Conservation (phyloP, 2,888 invertebrate genomes). For the Lasioglossum calceatum region DNA sequence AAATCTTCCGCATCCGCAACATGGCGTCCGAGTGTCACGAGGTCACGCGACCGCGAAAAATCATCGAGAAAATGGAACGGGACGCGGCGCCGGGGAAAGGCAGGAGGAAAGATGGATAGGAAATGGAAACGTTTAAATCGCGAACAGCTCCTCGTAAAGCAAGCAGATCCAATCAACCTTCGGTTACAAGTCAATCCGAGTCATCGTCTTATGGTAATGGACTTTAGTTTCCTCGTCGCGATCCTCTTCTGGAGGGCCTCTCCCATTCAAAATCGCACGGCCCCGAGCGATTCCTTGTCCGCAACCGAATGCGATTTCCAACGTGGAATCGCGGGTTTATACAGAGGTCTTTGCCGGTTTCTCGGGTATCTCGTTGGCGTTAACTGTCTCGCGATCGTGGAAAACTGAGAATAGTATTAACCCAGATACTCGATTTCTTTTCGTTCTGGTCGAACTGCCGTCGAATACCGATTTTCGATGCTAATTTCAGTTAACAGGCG, state of each 20-base stretch:
- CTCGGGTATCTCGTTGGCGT: not conserved
- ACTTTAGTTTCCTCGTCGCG: conserved; percentile 26
- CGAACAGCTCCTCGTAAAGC: conserved; percentile 68
- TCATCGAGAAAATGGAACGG: conserved; percentile 4
- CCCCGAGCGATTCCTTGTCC: not conserved
- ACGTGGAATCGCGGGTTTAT: not conserved
- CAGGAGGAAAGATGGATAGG: conserved; percentile 38
- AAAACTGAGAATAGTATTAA: conserved; percentile 2
- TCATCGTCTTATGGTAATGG: conserved; percentile 72
- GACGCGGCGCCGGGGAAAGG: not conserved
- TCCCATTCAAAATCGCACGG: conserved; percentile 1
- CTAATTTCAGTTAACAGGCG: not conserved
- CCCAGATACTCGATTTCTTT: conserved; percentile 20
- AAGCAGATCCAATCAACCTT: conserved; percentile 72
- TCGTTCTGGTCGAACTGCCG: not conserved
- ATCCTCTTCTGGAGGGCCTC: not conserved
- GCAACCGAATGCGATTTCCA: not conserved
- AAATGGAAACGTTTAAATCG: conserved; percentile 71
- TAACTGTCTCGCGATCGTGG: not conserved
- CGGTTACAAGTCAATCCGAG: conserved; percentile 73
- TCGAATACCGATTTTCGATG: not conserved
- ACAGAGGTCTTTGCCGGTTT: not conserved
- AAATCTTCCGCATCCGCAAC: not conserved
- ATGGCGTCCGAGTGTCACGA: conserved; percentile 44
- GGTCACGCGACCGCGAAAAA: conserved; percentile 50